Evolutionary conservation across 1,140 invertebrate genomes (phyloP), one percentile per base, ranked within the genome.

Genomic region (Pseudomyrmex flavicornis): DNA sequence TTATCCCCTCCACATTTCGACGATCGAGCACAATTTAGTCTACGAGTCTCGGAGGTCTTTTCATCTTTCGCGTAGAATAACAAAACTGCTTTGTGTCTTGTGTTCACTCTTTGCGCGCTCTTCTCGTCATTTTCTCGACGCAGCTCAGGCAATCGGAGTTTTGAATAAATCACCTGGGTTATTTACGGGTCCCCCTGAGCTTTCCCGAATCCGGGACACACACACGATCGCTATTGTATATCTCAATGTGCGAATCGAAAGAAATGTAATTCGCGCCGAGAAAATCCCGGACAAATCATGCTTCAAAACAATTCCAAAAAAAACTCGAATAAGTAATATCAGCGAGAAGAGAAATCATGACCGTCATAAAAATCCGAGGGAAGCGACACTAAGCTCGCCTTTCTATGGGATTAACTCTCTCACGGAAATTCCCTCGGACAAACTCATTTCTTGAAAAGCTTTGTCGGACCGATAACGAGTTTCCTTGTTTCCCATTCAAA

Each of bases 401-500:
- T 59, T 80, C 76, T 80, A 72, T 61, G 76, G 54, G 54, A 80
- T 80, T 80, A 80, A 80, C 76, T 80, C 54, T 59, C 54, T 65
- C 76, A 26, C 26, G 35, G 35, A 35, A 79, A 79, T 79, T 80
- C 66, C 35, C 66, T 70, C 54, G 69, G 10, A 56, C 22, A 22
- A 5, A 20, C 22, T 76, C 22, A 56, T 80, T 80, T 72, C 44
- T 13, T 9, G 75, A 70, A 54, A 17, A 50, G 66, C 66, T 80
- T 80, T 61, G 65, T 72, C 7, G 15, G 54, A 12, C 44, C 44
- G 76, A 80, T 72, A 80, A 80, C 54, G 76, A 80, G 72, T 80
- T 80, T 80, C 66, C 76, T 80, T 72, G 66, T 61, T 80, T 80
- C 54, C 44, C 59, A 80, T 80, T 80, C 76, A 80, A 54, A 70